Percentiles rank a stretch among this genome's conserved stretches.
Conservation (phyloP, 2,797 vertebrate genomes). For the Etheostoma nigrum region DNA sequence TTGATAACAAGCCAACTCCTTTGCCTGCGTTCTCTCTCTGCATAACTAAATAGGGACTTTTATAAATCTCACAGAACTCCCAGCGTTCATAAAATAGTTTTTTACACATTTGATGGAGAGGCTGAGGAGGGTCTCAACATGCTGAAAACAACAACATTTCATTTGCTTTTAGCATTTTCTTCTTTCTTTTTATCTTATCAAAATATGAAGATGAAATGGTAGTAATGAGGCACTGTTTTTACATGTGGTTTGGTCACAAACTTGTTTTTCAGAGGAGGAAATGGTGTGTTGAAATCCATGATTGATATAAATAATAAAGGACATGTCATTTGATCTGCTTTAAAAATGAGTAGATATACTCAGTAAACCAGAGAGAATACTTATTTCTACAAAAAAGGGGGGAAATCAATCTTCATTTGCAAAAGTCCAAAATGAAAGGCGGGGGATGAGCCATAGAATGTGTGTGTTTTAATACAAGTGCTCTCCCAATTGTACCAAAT, state of each 20-base stretch:
- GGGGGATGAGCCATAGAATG: conserved; percentile 80
- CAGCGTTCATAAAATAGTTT: conserved; percentile 61
- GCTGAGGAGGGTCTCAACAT: conserved; percentile 42
- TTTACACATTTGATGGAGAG: conserved; percentile 16
- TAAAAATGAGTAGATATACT: conserved; percentile 20
- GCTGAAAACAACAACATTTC: conserved; percentile 39
- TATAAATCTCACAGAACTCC: conserved; percentile 48
- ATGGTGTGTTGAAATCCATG: conserved; percentile 20
- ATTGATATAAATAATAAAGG: conserved; percentile 32
- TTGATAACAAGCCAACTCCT: conserved; percentile 86
- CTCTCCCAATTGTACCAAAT: conserved; percentile 77
- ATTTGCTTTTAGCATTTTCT: conserved; percentile 35
- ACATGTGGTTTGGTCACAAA: conserved; percentile 21
- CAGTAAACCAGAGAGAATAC: conserved; percentile 28
- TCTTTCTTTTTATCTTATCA: conserved; percentile 47
- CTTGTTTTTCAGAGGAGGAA: conserved; percentile 19
- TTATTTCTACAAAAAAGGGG: conserved; percentile 44
- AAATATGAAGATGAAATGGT: conserved; percentile 66
- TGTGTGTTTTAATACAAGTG: conserved; percentile 82
- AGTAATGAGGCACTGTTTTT: conserved; percentile 49
- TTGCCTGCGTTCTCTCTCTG: conserved; percentile 67
- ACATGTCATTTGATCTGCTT: conserved; percentile 30
- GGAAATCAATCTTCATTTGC: conserved; percentile 53
- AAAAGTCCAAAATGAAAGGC: conserved; percentile 64
- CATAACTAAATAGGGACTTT: conserved; percentile 61